Evolutionary conservation across 2,797 vertebrate genomes (phyloP), one percentile per base, ranked within the genome.

Genomic region (Cetoscarus ocellatus): DNA sequence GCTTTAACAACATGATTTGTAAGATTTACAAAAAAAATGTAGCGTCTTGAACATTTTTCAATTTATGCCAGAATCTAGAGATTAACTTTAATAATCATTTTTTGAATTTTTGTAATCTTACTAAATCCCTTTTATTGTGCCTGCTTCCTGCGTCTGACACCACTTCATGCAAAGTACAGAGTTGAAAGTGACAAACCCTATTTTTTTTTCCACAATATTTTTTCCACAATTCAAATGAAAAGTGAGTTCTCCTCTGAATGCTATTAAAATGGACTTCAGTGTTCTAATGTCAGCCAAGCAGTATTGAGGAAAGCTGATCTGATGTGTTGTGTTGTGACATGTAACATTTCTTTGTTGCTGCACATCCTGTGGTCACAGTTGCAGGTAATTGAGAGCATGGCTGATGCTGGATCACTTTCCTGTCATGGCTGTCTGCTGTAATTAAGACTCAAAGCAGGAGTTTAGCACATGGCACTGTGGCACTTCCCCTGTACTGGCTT

Each of bases 371-470:
- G 19, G 59, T 78, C 67, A 40, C 67, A 73, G 63, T 73, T 50
- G 56, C 44, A 45, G 51, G 74, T 73, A 45, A 67, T 61, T 59
- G 57, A 60, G 42, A 66, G 54, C 73, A 49, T 62, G 51, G 54
- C 56, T 42, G 52, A 10, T 65, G 72, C 56, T 49, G 62, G 63
- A 69, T 82, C 40, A 64, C 67, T 83, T 77, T 77, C 77, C 67
- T 80, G 76, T 82, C 68, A 73, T 61, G 74, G 59, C 68, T 79
- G 70, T 69, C 72, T 72, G 38, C 36, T 79, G 68, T 89, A 85
- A 82, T 90, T 84, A 89, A 87, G 79, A 77, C 75, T 79, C 42
- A 27, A 56, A 63, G 58, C 7, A 3, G 42, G 67, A 73, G 82
- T 81, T 81, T 17, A 75, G 69, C 70, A 75, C 62, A 68, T 70